Percentiles rank a stretch among this genome's conserved stretches.
phyloP scores from a whole-genome alignment of 2,113 vertebrate species.

The Callospermophilus lateralis region DNA sequence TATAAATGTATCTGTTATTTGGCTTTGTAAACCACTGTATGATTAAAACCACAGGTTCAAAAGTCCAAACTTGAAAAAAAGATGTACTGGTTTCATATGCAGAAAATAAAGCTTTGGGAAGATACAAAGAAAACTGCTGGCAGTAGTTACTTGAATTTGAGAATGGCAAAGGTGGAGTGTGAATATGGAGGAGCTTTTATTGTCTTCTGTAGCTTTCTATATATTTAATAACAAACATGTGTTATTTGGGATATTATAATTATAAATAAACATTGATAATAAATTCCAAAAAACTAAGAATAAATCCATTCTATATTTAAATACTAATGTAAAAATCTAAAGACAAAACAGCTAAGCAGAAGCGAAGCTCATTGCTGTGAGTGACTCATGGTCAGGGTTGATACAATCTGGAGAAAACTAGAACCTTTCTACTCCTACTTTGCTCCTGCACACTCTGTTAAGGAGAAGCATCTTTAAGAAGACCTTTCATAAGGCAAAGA shows the following conservation, averaged over 20 bases:
- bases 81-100: not conserved
- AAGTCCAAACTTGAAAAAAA: not conserved
- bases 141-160: not conserved
- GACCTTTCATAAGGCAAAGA: not conserved
- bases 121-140: not conserved
- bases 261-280: not conserved
- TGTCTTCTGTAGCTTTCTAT: not conserved
- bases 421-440: not conserved
- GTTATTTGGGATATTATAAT: conserved; percentile 35
- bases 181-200: not conserved
- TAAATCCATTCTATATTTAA: not conserved
- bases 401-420: not conserved
- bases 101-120: conserved; percentile 25
- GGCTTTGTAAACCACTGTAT: not conserved
- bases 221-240: not conserved
- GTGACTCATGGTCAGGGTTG: not conserved
- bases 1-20: not conserved
- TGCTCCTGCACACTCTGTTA: not conserved
- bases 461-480: conserved; percentile 4
- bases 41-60: not conserved
- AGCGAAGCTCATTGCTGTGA: not conserved
- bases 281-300: conserved; percentile 14
- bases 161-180: not conserved
- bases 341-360: not conserved
- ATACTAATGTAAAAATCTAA: conserved; percentile 25